Conservation (phyloP, 2,113 vertebrate genomes). For the Phoxinus phoxinus region DNA sequence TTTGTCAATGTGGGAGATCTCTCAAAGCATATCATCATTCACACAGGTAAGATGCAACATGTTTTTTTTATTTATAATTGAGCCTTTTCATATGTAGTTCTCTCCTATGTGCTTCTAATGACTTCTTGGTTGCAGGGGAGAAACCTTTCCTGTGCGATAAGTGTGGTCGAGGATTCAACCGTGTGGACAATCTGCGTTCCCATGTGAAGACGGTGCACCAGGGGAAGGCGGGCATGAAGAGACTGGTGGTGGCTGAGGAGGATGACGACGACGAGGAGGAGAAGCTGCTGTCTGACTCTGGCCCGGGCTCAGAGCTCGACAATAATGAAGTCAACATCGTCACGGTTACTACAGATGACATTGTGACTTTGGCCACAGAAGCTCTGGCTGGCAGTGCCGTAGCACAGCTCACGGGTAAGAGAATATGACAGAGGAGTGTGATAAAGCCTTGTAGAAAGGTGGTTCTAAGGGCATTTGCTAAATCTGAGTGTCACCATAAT, state of each 20-base stretch:
- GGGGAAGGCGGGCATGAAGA: constrained; percentile 94
- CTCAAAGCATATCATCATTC: constrained; percentile 98
- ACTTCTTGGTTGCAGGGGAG: constrained; percentile 80
- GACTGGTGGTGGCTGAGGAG: constrained; percentile 75
- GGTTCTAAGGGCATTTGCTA: background rate
- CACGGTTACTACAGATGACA: constrained; percentile 89
- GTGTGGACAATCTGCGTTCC: constrained; percentile 96
- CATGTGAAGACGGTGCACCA: constrained; percentile 97
- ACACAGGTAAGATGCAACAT: constrained; percentile 83
- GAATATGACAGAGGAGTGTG: background rate
- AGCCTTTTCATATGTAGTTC: background rate
- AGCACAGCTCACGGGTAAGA: constrained; percentile 85
- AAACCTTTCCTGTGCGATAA: constrained; percentile 97
- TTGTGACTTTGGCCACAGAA: constrained; percentile 90
- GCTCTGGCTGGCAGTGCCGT: constrained; percentile 87
- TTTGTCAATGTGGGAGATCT: constrained; percentile 98
- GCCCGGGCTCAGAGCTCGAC: constrained; percentile 63
- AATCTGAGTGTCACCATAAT: background rate
- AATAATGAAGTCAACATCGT: constrained; percentile 90
- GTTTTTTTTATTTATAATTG: background rate
- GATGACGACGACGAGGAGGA: constrained; percentile 63
- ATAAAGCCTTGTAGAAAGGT: background rate
- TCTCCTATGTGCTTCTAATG: background rate
- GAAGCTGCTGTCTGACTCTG: constrained; percentile 48
- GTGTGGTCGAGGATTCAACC: constrained; percentile 95